These are phyloP conservation scores for Coptodon bakossiorum DNA, from an alignment of 2,113 vertebrate genomes.

Conservation along the genomic window DNA sequence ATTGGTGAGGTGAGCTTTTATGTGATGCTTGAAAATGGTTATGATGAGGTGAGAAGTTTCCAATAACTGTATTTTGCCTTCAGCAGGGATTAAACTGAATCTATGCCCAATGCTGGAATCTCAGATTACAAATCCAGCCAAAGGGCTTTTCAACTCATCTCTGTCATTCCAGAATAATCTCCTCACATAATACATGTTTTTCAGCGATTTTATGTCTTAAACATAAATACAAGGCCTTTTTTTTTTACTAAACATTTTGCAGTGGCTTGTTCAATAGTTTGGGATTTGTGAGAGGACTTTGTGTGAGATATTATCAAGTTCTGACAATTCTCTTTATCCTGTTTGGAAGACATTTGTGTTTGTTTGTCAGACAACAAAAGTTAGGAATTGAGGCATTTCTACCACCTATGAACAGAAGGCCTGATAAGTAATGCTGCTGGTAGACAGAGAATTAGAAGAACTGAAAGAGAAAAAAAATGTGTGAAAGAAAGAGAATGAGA, in stretches of 20 bases:
- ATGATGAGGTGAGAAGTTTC: slow-evolving; percentile 69
- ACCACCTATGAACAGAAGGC: slow-evolving; percentile 63
- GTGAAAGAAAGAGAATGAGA: slow-evolving; percentile 73
- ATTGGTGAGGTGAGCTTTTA: slow-evolving; percentile 53
- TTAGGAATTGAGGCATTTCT: slow-evolving; percentile 45
- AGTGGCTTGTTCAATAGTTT: not conserved
- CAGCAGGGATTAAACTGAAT: slow-evolving; percentile 66
- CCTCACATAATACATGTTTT: slow-evolving; percentile 41
- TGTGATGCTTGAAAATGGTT: slow-evolving; percentile 57
- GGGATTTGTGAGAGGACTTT: not conserved
- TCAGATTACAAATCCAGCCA: slow-evolving; percentile 67
- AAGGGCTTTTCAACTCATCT: slow-evolving; percentile 45
- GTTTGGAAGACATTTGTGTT: slow-evolving; percentile 31
- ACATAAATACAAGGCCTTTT: slow-evolving; percentile 18
- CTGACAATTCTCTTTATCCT: slow-evolving; percentile 18
- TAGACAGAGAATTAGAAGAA: not conserved
- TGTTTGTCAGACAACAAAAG: slow-evolving; percentile 51
- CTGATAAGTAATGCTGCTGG: not conserved
- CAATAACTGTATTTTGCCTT: slow-evolving; percentile 65
- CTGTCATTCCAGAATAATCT: slow-evolving; percentile 51
- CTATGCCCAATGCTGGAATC: slow-evolving; percentile 54
- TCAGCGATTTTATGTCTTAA: slow-evolving; percentile 22
- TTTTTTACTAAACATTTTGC: not conserved
- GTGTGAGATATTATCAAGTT: not conserved
- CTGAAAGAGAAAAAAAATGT: not conserved